Conservation (phyloP, 2,888 invertebrate genomes). For the Ligdia adustata region DNA sequence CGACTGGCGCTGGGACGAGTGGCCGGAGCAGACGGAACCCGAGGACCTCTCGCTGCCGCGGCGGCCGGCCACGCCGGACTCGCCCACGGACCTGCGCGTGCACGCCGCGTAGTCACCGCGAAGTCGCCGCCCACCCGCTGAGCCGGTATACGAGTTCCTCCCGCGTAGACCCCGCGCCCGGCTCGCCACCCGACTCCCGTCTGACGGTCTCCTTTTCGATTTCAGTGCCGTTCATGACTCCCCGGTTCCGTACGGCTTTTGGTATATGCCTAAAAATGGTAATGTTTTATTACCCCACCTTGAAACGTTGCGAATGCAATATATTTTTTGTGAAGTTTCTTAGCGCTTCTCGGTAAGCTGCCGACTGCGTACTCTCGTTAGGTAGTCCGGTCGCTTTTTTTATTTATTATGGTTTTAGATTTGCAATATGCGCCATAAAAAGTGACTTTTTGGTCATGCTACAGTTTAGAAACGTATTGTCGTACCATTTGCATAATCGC, state of each 20-base stretch:
- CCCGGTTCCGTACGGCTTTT: conserved; percentile 41
- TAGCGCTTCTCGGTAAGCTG: conserved; percentile 59
- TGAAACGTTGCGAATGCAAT: conserved; percentile 10
- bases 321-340: conserved; percentile 34
- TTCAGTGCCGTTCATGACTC: conserved; percentile 32
- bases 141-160: conserved; percentile 92
- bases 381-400: conserved; percentile 65
- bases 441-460: conserved; percentile 64
- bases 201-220: conserved; percentile 38
- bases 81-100: conserved; percentile 79
- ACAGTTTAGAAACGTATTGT: conserved; percentile 77
- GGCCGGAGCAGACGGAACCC: conserved; percentile 95
- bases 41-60: conserved; percentile 92
- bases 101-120: conserved; percentile 75
- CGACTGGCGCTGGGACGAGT: conserved; percentile 78
- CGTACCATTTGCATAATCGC: conserved; percentile 79
- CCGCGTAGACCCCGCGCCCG: conserved; percentile 76
- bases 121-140: conserved; percentile 57
- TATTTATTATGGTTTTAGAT: conserved; percentile 61
- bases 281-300: too few relatives aligned
- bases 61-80: conserved; percentile 77
- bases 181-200: conserved; percentile 43
- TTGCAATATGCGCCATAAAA: conserved; percentile 69
- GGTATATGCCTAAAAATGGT: too few relatives aligned
- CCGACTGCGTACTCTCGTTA: conserved; percentile 58